These are phyloP conservation scores for Anastatus disparis DNA, from an alignment of 1,140 invertebrate genomes.

Conservation along the genomic window DNA sequence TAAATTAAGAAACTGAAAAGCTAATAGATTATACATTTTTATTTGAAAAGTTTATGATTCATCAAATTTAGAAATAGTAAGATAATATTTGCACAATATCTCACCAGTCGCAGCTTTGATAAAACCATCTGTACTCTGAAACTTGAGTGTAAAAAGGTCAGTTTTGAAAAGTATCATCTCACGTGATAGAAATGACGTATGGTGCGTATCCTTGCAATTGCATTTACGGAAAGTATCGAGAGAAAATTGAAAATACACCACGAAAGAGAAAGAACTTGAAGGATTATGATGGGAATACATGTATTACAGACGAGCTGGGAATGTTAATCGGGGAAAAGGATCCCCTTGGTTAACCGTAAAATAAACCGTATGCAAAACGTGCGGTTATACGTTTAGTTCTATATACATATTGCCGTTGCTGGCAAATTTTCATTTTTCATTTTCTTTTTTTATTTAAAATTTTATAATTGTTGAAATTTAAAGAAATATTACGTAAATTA, in stretches of 20 bases:
- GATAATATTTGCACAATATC: too few relatives aligned
- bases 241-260: constrained; percentile 11
- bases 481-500: too few relatives aligned
- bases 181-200: not conserved
- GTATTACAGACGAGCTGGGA: not conserved
- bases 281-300: not conserved
- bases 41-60: too few relatives aligned
- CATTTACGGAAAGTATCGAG: not conserved
- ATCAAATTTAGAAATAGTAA: too few relatives aligned
- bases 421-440: too few relatives aligned
- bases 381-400: not conserved
- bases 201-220: not conserved
- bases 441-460: too few relatives aligned
- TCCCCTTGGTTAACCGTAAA: not conserved
- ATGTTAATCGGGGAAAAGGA: constrained; percentile 2
- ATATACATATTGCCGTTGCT: too few relatives aligned
- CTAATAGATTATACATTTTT: too few relatives aligned
- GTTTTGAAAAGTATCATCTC: not conserved
- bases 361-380: not conserved
- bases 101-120: too few relatives aligned
- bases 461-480: too few relatives aligned
- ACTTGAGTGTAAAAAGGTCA: not conserved
- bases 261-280: not conserved
- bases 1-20: too few relatives aligned
- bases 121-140: too few relatives aligned